phyloP scores from a whole-genome alignment of 2,113 vertebrate species.

The Sorex araneus region DNA sequence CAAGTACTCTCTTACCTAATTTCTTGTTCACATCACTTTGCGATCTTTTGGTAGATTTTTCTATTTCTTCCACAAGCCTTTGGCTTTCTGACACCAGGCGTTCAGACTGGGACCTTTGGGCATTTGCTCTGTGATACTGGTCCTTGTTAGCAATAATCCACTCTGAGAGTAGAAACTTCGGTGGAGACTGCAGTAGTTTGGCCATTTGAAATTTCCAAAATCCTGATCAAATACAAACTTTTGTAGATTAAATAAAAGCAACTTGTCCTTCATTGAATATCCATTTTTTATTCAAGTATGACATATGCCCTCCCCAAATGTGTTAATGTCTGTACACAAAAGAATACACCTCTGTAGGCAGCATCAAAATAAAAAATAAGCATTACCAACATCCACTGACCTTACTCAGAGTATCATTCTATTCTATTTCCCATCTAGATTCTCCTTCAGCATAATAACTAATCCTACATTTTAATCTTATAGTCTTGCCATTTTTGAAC shows the following conservation, averaged over 20 bases:
- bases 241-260: neutral
- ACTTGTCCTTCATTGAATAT: neutral
- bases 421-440: neutral
- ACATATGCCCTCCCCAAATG: neutral
- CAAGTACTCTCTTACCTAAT: slow-evolving; percentile 88
- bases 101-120: slow-evolving; percentile 90
- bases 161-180: slow-evolving; percentile 88
- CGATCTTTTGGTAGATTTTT: slow-evolving; percentile 90
- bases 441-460: neutral
- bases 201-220: slow-evolving; percentile 88
- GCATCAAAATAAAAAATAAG: slow-evolving; percentile 44
- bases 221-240: slow-evolving; percentile 66
- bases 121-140: slow-evolving; percentile 87
- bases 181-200: slow-evolving; percentile 82
- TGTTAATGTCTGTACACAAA: neutral
- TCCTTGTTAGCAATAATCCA: slow-evolving; percentile 89
- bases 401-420: neutral
- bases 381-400: neutral
- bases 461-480: neutral
- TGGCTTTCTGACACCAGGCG: slow-evolving; percentile 89
- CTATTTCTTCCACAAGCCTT: slow-evolving; percentile 91
- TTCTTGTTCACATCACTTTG: slow-evolving; percentile 92
- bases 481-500: neutral
- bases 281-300: neutral
- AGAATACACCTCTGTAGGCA: neutral